Percentiles rank a stretch among this genome's conserved stretches.
These are phyloP conservation scores for Nematolebias whitei DNA, from an alignment of 2,113 vertebrate genomes.

Conservation along the genomic window DNA sequence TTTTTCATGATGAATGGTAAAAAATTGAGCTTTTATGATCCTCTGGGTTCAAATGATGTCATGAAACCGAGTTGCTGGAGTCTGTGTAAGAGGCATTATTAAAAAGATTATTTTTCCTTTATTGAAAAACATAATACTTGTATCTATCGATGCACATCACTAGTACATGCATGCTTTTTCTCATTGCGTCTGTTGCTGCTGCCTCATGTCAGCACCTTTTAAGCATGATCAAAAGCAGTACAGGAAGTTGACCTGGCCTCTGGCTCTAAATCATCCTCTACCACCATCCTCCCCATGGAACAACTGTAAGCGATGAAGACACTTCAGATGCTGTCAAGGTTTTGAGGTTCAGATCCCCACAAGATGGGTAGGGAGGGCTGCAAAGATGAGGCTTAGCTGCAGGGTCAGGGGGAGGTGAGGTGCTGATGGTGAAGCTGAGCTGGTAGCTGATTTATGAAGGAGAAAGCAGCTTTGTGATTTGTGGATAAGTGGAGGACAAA, in stretches of 20 bases:
- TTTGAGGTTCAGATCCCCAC: slow-evolving; percentile 40
- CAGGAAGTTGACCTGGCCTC: slow-evolving; percentile 21
- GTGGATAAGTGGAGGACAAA: slow-evolving; percentile 13
- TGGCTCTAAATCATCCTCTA: slow-evolving; percentile 19
- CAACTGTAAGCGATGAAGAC: slow-evolving; percentile 51
- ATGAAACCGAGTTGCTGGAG: background rate
- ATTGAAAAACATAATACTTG: slow-evolving; percentile 3
- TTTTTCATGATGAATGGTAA: slow-evolving; percentile 39
- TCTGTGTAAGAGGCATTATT: background rate
- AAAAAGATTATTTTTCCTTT: background rate
- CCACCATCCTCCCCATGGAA: slow-evolving; percentile 21
- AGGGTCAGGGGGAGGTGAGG: slow-evolving; percentile 42
- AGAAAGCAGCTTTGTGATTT: slow-evolving; percentile 26
- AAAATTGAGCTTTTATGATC: slow-evolving; percentile 2
- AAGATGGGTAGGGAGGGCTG: slow-evolving; percentile 14
- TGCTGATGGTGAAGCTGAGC: slow-evolving; percentile 10
- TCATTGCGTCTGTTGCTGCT: background rate
- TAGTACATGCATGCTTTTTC: background rate
- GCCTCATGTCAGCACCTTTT: slow-evolving; percentile 44
- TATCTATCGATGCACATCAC: background rate
- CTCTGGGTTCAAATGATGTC: slow-evolving; percentile 33
- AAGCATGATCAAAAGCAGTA: slow-evolving; percentile 52
- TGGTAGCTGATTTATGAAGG: background rate
- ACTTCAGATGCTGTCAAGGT: slow-evolving; percentile 40
- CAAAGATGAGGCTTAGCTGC: slow-evolving; percentile 23